phyloP scores from a whole-genome alignment of 2,113 vertebrate genomes.

The Falcunculus frontatus region DNA sequence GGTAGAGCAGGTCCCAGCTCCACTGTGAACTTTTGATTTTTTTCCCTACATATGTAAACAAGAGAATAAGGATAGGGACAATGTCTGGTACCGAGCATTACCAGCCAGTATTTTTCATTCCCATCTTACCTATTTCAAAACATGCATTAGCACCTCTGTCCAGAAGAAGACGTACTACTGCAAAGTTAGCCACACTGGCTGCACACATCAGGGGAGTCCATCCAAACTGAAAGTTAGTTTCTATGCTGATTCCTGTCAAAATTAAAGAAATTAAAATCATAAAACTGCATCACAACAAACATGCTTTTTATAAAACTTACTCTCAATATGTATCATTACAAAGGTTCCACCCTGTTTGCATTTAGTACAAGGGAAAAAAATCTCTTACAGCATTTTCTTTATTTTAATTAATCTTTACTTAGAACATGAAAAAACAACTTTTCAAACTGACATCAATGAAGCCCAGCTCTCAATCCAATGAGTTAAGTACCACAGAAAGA shows the following conservation, averaged over 20 bases:
- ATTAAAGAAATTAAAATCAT: not conserved
- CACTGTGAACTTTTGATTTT: not conserved
- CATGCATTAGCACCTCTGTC: conserved; percentile 88
- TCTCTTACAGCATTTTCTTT: not conserved
- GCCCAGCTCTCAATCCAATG: not conserved
- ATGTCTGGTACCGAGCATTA: not conserved
- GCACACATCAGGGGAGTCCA: conserved; percentile 95
- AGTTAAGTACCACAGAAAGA: not conserved
- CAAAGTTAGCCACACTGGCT: conserved; percentile 77
- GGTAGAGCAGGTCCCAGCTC: not conserved
- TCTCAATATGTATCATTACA: not conserved
- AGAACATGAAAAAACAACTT: not conserved
- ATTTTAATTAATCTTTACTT: not conserved
- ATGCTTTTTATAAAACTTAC: not conserved
- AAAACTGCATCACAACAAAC: not conserved
- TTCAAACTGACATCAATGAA: not conserved
- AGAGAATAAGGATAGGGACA: not conserved
- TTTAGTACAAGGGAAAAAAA: not conserved
- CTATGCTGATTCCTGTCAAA: conserved; percentile 81
- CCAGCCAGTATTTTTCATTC: not conserved
- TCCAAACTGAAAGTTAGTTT: conserved; percentile 79
- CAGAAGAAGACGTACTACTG: conserved; percentile 82
- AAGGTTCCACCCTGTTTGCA: not conserved
- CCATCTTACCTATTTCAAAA: conserved; percentile 85
- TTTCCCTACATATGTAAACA: not conserved